These are phyloP conservation scores for Eremophila alpestris DNA, from an alignment of 2,797 vertebrate genomes.

Conservation along the genomic window DNA sequence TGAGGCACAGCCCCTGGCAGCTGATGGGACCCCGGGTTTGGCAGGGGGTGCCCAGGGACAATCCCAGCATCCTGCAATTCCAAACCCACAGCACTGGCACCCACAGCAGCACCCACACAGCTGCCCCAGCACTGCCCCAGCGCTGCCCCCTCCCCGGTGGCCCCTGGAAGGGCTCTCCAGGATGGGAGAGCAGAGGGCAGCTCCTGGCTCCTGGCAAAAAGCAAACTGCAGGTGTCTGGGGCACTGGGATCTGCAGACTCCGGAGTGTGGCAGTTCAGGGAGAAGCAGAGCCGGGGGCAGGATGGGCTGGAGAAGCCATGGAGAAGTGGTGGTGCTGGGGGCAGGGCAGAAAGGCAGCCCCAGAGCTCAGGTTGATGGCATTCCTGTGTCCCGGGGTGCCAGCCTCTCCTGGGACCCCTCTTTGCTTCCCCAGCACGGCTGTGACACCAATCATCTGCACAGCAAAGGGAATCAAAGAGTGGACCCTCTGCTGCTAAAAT, in stretches of 20 bases:
- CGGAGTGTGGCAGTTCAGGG: not conserved
- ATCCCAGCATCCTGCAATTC: too few species aligned
- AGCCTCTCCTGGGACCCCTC: too few species aligned
- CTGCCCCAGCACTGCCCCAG: too few species aligned
- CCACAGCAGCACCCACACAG: too few species aligned
- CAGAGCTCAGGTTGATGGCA: not conserved
- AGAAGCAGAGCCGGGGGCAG: not conserved
- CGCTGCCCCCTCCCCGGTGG: fast-evolving
- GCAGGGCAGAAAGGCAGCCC: not conserved
- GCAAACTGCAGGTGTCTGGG: not conserved
- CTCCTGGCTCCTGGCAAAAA: not conserved
- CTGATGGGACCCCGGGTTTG: fast-evolving
- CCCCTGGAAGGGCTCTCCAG: too few species aligned
- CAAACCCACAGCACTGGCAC: too few species aligned
- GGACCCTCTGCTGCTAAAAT: not conserved
- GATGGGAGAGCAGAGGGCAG: not conserved
- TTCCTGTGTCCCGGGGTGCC: too few species aligned
- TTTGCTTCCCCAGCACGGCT: fast-evolving
- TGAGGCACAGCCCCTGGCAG: fast-evolving
- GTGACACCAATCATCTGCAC: not conserved
- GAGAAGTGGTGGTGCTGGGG: not conserved
- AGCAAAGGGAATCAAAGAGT: not conserved
- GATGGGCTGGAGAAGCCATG: fast-evolving
- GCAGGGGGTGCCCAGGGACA: fast-evolving
- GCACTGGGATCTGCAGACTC: not conserved